These are phyloP conservation scores for Hippoglossus hippoglossus DNA, from an alignment of 2,797 vertebrate genomes.

Conservation along the genomic window DNA sequence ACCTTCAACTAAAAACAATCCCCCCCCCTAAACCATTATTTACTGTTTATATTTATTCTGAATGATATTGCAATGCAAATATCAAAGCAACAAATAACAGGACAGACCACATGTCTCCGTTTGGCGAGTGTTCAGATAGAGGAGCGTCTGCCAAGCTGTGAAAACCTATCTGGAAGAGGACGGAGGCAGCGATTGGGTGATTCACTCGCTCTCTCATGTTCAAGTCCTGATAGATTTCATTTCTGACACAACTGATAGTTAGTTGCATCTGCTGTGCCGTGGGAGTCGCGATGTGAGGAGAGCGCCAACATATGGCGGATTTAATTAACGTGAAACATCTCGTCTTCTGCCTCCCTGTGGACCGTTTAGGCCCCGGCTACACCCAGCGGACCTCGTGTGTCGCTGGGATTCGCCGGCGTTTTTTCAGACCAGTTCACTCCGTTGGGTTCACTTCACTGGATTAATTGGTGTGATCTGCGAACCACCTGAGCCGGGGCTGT, in stretches of 20 bases:
- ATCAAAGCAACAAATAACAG: conserved; percentile 44
- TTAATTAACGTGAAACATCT: conserved; percentile 75
- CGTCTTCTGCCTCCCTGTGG: conserved; percentile 42
- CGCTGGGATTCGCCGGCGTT: conserved; percentile 41
- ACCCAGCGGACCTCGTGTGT: conserved; percentile 46
- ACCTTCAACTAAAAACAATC: conserved; percentile 1
- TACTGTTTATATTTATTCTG: conserved; percentile 13
- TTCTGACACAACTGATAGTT: conserved; percentile 71
- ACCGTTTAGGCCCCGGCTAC: conserved; percentile 51
- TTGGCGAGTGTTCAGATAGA: conserved; percentile 33
- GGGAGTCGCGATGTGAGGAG: conserved; percentile 47
- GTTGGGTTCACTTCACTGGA: conserved; percentile 48
- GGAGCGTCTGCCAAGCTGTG: conserved; percentile 30
- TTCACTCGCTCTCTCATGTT: conserved; percentile 40
- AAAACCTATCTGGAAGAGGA: conserved; percentile 34
- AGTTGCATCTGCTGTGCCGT: conserved; percentile 70
- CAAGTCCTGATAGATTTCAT: conserved; percentile 61
- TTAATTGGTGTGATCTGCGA: conserved; percentile 38
- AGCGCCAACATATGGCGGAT: conserved; percentile 71
- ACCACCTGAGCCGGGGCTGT: conserved; percentile 57
- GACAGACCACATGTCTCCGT: conserved; percentile 19
- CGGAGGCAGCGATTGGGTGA: conserved; percentile 17
- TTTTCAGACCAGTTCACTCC: conserved; percentile 53
- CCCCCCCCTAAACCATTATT: neutral
- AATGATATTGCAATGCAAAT: conserved; percentile 11